These are phyloP conservation scores for Hippocampus kuda DNA, from an alignment of 2,797 vertebrate genomes.

Conservation along the genomic window DNA sequence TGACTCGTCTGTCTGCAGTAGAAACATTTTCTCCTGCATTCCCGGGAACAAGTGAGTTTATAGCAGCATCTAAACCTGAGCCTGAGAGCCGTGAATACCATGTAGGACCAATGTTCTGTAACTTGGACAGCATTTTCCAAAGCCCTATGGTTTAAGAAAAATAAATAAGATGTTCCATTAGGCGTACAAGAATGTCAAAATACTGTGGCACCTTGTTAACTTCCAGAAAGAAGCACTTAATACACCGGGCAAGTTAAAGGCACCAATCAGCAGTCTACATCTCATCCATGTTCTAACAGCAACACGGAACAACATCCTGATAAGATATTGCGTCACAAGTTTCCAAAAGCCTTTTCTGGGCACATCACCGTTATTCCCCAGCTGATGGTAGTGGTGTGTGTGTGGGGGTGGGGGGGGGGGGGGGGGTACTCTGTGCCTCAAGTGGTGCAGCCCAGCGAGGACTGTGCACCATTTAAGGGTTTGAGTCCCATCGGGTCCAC, in stretches of 20 bases:
- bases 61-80: conserved; percentile 23
- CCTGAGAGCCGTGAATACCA: conserved; percentile 27
- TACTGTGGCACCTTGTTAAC: conserved; percentile 18
- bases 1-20: conserved; percentile 29
- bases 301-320: conserved; percentile 43
- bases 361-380: conserved; percentile 28
- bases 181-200: conserved; percentile 4
- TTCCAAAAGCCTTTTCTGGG: conserved; percentile 50
- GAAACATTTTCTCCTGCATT: conserved; percentile 29
- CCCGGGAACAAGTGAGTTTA: conserved; percentile 46
- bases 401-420: conserved; percentile 30
- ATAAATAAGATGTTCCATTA: conserved; percentile 10
- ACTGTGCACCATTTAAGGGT: conserved; percentile 60
- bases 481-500: conserved; percentile 51
- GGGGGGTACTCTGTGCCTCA: conserved; percentile 22
- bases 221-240: conserved; percentile 22
- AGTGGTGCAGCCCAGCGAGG: conserved; percentile 42
- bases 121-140: conserved; percentile 30
- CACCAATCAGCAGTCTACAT: conserved; percentile 27
- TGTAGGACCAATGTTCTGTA: conserved; percentile 34
- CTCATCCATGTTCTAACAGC: conserved; percentile 24
- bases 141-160: conserved; percentile 8
- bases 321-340: conserved; percentile 31
- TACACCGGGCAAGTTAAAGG: conserved; percentile 37
- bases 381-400: conserved; percentile 26